Evolutionary conservation across 2,797 vertebrate species (phyloP).

Genomic region (Alcedo atthis): DNA sequence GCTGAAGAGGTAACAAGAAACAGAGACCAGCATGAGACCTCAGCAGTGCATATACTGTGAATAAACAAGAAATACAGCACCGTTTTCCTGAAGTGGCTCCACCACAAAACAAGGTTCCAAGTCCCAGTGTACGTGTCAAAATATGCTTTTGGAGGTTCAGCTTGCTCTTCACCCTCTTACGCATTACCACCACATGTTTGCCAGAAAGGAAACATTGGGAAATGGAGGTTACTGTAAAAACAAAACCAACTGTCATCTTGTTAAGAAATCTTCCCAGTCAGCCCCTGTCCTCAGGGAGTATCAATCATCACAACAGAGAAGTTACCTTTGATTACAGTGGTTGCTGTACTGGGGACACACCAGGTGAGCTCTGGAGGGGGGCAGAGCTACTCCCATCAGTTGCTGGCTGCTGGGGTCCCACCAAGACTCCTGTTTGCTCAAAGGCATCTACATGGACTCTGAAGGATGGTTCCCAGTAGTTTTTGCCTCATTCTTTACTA

Average conservation of each 20-base stretch:
- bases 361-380: not conserved
- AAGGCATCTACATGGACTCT: not conserved
- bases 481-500: not conserved
- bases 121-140: not conserved
- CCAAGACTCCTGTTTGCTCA: not conserved
- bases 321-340: not conserved
- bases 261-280: not conserved
- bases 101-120: not conserved
- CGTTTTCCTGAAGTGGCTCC: not conserved
- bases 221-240: constrained; percentile 53
- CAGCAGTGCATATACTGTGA: not conserved
- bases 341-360: not conserved
- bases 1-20: constrained; percentile 74
- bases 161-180: not conserved
- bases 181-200: not conserved
- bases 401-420: not conserved
- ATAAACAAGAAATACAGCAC: constrained; percentile 29
- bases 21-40: constrained; percentile 44
- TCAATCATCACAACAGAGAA: not conserved
- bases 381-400: not conserved
- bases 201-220: constrained; percentile 8
- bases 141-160: not conserved
- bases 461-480: not conserved
- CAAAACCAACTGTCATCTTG: not conserved
- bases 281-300: not conserved